Conservation (phyloP, 1,140 invertebrate genomes). For the Laupala kohalensis region DNA sequence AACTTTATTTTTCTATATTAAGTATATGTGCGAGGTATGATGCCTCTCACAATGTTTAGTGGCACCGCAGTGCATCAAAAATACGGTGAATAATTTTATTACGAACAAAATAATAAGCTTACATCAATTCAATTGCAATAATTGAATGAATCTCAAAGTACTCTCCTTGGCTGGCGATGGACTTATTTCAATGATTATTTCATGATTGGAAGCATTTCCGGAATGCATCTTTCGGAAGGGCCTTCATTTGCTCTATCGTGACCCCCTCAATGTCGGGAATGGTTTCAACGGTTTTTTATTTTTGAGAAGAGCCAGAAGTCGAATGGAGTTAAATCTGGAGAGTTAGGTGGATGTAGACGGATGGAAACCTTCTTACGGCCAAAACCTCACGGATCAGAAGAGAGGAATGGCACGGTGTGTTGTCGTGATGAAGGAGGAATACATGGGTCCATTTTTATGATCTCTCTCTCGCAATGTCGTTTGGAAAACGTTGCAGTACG, state of each 20-base stretch:
- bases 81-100: neutral
- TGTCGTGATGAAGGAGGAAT: slow-evolving; percentile 26
- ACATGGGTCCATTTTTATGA: neutral
- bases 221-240: neutral
- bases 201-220: slow-evolving; percentile 13
- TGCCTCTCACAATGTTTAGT: no score
- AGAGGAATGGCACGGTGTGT: slow-evolving; percentile 20
- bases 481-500: slow-evolving; percentile 7
- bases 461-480: neutral
- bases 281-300: slow-evolving; percentile 19
- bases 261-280: slow-evolving; percentile 17
- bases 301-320: slow-evolving; percentile 21
- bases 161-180: neutral
- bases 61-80: neutral
- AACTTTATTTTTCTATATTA: no score
- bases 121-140: neutral
- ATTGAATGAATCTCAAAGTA: neutral
- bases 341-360: slow-evolving; percentile 22
- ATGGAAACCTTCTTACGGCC: slow-evolving; percentile 19
- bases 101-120: neutral
- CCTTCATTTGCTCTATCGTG: neutral
- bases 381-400: slow-evolving; percentile 18
- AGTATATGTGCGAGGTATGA: no score
- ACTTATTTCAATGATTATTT: neutral
- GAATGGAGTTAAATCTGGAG: slow-evolving; percentile 19